Evolutionary conservation across 1,140 invertebrate genomes (phyloP), one percentile per base, ranked within the genome.

Genomic region (Bombus fervidus): DNA sequence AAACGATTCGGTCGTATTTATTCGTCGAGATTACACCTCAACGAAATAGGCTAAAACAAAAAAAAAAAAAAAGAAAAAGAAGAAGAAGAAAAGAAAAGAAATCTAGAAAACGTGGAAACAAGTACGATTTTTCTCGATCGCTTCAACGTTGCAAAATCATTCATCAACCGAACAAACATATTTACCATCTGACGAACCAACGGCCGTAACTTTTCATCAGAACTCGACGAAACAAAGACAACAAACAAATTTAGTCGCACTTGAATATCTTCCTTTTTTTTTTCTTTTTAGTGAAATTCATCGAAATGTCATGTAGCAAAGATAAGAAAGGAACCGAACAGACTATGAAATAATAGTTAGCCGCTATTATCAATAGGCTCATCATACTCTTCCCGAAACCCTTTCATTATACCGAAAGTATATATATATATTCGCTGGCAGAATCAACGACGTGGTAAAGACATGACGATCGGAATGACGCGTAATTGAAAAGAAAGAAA

Each of bases 141-240:
- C 43, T 59, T 75, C 74, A 9, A 43, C 72, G 41, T 47, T 74
- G 73, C 73, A 39, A 59, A 59, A 59, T 76, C 53, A 37, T 57
- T 59, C 74, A 39, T 76, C 74, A 28, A 28, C 34, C 74, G 53
- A 76, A 25, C 18, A 76, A 76, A 59, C 74, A 59, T 76, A 59
- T 28, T 72, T 41, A n/a, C 25, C 34, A 37, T n/a, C 15, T 4
- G 43, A 75, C 73, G n/a, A 57, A 75, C 41, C 43, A 57, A 75
- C 68, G 34, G 9, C 25, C 68, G 68, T 69, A 25, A 37, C 68
- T 37, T 69, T 10, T 37, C 66, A 68, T 68, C 34, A 66, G 18
- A 39, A 69, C 68, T 69, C 34, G 68, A 39, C 68, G 34, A 39
- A 69, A 69, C 68, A 39, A 5, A 1, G 22, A 47, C 41, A 31